These are phyloP conservation scores for Philaethria dido DNA, from an alignment of 2,888 invertebrate species.

Conservation along the genomic window DNA sequence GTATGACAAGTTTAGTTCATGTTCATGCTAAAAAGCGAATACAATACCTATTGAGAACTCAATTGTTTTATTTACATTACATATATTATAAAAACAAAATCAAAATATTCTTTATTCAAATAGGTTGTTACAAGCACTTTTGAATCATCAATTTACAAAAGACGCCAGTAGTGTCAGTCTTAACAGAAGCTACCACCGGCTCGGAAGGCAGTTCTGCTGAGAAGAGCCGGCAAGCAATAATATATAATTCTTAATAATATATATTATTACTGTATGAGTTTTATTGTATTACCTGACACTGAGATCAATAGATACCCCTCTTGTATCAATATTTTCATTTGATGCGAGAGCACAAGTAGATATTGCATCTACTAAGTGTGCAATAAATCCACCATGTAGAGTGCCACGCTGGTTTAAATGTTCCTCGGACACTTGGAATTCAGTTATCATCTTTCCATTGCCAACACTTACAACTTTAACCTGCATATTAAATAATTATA, in stretches of 20 bases:
- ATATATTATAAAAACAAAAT: no score
- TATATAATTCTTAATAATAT: not conserved
- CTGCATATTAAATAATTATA: conserved; percentile 49
- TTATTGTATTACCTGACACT: conserved; percentile 87
- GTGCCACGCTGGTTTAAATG: conserved; percentile 90
- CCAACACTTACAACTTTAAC: conserved; percentile 80
- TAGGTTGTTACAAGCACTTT: no score
- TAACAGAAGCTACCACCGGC: no score
- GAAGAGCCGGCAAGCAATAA: no score
- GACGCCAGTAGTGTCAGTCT: no score
- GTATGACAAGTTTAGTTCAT: no score
- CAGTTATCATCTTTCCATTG: conserved; percentile 89
- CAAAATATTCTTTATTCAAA: no score
- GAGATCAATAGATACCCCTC: conserved; percentile 93
- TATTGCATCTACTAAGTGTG: conserved; percentile 88
- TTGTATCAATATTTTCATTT: conserved; percentile 81
- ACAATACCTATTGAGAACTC: no score
- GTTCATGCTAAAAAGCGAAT: no score
- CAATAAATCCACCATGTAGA: conserved; percentile 94
- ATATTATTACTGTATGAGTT: not conserved
- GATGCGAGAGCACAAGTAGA: conserved; percentile 92
- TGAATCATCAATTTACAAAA: no score
- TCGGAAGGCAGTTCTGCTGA: no score
- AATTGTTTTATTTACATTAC: no score
- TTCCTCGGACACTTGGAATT: conserved; percentile 89